A percentile compares a stretch with the other conserved stretches of the same genome.
Evolutionary conservation across 2,888 invertebrate species (phyloP).

Genomic region (Perithous albicinctus): DNA sequence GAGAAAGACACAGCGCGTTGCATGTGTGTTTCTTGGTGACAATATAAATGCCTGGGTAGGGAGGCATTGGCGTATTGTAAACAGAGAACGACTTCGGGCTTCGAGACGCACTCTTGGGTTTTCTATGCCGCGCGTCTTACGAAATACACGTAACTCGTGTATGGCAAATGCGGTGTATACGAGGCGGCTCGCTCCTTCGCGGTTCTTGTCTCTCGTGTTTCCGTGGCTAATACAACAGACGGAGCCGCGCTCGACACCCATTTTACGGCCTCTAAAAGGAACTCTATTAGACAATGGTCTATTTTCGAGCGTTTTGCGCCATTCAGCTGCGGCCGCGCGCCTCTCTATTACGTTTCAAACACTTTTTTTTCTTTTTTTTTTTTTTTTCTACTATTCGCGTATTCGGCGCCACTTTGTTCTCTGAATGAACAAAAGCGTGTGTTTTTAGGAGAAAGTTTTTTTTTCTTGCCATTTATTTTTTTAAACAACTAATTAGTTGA

Average conservation of each 20-base stretch:
- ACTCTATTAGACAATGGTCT: slow-evolving; percentile 56
- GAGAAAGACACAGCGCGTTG: not conserved
- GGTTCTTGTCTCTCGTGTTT: slow-evolving; percentile 18
- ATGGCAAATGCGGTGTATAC: not conserved
- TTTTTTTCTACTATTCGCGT: not conserved
- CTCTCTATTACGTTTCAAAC: not conserved
- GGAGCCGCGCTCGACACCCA: slow-evolving; percentile 13
- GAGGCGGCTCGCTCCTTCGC: not conserved
- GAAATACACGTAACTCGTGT: slow-evolving; percentile 19
- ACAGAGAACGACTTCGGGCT: not conserved
- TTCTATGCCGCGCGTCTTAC: slow-evolving; percentile 14
- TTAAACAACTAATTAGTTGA: too few relatives aligned
- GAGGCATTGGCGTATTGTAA: slow-evolving; percentile 2
- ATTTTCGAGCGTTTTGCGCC: slow-evolving; percentile 25
- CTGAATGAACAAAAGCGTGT: too few relatives aligned
- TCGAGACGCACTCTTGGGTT: not conserved
- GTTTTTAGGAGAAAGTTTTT: too few relatives aligned
- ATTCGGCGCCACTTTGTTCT: not conserved
- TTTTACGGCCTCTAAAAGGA: slow-evolving; percentile 21
- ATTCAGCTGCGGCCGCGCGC: slow-evolving; percentile 15
- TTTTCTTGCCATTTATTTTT: too few relatives aligned
- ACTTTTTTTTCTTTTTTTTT: too few relatives aligned
- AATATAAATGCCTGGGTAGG: not conserved
- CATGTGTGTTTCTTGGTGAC: slow-evolving; percentile 25
- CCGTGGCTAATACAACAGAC: slow-evolving; percentile 41